phyloP scores from a whole-genome alignment of 2,113 vertebrate genomes.

The Myiozetetes cayanensis region DNA sequence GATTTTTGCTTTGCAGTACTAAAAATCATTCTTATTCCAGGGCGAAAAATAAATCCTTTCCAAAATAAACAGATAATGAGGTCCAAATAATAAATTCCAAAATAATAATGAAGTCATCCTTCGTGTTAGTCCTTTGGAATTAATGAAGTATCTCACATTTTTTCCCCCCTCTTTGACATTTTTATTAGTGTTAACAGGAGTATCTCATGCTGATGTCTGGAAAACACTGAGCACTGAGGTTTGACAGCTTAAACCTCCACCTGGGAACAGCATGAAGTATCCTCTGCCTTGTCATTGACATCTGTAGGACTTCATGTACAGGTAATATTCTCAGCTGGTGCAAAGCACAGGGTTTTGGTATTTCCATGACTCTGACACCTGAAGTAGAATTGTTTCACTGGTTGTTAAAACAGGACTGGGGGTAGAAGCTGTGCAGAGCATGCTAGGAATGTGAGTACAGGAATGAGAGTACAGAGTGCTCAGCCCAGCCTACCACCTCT shows the following conservation, averaged over 20 bases:
- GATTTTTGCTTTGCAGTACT: not conserved
- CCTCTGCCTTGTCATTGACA: not conserved
- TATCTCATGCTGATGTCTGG: not conserved
- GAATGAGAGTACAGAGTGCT: not conserved
- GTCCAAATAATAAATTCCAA: too few relatives aligned
- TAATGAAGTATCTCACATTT: not conserved
- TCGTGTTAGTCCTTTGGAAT: not conserved
- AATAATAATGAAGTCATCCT: not conserved
- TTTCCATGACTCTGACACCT: not conserved
- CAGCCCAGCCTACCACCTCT: not conserved
- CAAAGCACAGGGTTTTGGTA: not conserved
- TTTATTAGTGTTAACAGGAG: not conserved
- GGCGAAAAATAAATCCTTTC: not conserved
- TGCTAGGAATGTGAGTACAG: fast-evolving
- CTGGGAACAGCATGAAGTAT: not conserved
- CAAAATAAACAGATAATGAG: not conserved
- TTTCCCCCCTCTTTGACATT: not conserved
- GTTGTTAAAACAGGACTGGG: not conserved
- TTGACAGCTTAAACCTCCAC: not conserved
- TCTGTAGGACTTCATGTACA: not conserved
- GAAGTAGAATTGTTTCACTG: not conserved
- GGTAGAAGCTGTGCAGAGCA: not conserved
- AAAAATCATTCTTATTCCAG: not conserved
- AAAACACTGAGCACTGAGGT: not conserved
- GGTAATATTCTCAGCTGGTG: not conserved